Evolutionary conservation across 2,888 invertebrate species (phyloP).

Genomic region (Leptarthrus brevirostris): DNA sequence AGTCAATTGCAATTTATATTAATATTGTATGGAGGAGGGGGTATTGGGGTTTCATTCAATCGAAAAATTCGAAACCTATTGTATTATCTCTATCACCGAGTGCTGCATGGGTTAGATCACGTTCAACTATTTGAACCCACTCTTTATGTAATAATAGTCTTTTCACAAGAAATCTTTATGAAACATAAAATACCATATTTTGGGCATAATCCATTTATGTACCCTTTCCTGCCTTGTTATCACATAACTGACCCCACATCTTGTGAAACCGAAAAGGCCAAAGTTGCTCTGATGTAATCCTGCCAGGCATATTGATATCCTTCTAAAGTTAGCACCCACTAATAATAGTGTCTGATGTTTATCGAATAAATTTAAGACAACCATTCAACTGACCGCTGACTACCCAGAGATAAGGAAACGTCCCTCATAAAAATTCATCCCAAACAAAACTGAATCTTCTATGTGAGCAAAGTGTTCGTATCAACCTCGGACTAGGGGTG

Average conservation of each 20-base stretch:
- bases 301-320: constrained; percentile 39
- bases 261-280: too few relatives aligned
- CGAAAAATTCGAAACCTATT: too few relatives aligned
- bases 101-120: too few relatives aligned
- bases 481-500: not conserved
- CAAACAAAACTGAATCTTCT: constrained; percentile 42
- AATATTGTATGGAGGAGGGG: too few relatives aligned
- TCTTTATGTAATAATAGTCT: not conserved
- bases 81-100: too few relatives aligned
- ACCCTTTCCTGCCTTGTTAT: not conserved
- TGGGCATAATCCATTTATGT: not conserved
- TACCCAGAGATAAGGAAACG: constrained; percentile 59
- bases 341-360: constrained; percentile 48
- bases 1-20: not conserved
- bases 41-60: too few relatives aligned
- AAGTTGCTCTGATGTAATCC: constrained; percentile 6
- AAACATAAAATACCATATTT: not conserved
- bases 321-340: constrained; percentile 45
- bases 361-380: constrained; percentile 47
- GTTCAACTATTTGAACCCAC: too few relatives aligned
- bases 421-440: constrained; percentile 60
- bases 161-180: not conserved
- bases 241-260: too few relatives aligned
- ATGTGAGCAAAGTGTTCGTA: not conserved
- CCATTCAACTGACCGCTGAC: constrained; percentile 58